Conservation (phyloP, 2,797 vertebrate genomes). For the Remorina albescens region DNA sequence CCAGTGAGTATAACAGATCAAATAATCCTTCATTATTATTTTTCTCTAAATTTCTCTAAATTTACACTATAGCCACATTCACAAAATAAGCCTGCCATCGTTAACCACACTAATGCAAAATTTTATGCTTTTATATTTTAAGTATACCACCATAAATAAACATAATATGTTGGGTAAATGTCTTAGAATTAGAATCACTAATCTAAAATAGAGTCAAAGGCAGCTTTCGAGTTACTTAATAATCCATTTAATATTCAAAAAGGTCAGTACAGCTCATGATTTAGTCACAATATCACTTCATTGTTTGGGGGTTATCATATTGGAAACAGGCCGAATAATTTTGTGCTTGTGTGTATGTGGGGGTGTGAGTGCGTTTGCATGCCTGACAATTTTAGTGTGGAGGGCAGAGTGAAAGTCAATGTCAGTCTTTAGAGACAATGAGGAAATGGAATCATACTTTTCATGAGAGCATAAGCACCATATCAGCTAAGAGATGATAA, state of each 20-base stretch:
- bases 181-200: no score
- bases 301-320: conserved; percentile 14
- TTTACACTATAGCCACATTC: no score
- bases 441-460: conserved; percentile 56
- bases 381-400: neutral
- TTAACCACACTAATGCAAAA: no score
- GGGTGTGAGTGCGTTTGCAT: neutral
- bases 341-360: neutral
- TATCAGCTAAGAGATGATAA: conserved; percentile 43
- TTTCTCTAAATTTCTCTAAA: no score
- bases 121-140: no score
- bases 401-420: conserved; percentile 41
- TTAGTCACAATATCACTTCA: conserved; percentile 2
- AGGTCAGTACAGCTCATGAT: neutral
- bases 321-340: neutral
- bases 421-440: conserved; percentile 37
- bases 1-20: no score
- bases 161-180: no score
- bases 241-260: neutral
- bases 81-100: no score
- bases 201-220: no score
- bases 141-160: no score
- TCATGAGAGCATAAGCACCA: conserved; percentile 55
- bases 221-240: no score
- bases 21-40: no score